These are phyloP conservation scores for Thamnophis sirtalis DNA, from an alignment of 2,113 vertebrate species.

Conservation along the genomic window DNA sequence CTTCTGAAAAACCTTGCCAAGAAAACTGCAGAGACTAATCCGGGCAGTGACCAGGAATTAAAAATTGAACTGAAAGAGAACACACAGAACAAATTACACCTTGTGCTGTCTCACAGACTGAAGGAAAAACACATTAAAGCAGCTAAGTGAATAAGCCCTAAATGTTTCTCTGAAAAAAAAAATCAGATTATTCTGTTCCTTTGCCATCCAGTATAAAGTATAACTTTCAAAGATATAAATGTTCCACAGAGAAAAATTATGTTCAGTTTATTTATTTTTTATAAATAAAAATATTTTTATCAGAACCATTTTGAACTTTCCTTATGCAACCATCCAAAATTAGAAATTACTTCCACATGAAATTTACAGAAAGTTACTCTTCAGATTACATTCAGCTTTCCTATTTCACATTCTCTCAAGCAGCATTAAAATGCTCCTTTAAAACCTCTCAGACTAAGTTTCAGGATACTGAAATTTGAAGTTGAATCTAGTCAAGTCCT, in stretches of 20 bases:
- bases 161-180: neutral
- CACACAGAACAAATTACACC: neutral
- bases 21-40: too few species aligned
- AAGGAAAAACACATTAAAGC: neutral
- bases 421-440: neutral
- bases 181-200: neutral
- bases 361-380: neutral
- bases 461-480: neutral
- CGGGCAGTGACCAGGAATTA: neutral
- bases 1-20: too few species aligned
- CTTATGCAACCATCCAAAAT: neutral
- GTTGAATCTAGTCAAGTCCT: neutral
- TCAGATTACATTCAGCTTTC: neutral
- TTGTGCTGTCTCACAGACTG: neutral
- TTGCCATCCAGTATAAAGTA: neutral
- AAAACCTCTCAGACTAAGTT: neutral
- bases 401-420: neutral
- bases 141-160: neutral
- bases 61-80: neutral
- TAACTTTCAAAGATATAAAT: neutral
- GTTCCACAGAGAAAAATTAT: neutral
- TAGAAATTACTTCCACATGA: neutral
- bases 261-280: neutral
- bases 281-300: neutral
- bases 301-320: neutral